A percentile compares a stretch with the other conserved stretches of the same genome.
Conservation (phyloP, 1,140 invertebrate genomes). For the Cheumatopsyche charites region DNA sequence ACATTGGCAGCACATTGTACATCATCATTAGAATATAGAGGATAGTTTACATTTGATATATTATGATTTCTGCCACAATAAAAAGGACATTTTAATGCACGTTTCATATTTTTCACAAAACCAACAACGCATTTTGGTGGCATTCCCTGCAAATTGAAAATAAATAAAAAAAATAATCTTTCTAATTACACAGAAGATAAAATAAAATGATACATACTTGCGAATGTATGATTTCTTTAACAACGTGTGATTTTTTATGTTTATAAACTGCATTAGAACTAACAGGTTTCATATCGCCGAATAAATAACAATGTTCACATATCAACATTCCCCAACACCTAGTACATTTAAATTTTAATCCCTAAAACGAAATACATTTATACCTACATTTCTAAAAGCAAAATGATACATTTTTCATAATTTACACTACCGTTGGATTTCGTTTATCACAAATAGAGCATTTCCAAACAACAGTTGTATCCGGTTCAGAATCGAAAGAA, state of each 20-base stretch:
- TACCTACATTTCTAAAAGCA: background rate
- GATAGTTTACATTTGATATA: constrained; percentile 28
- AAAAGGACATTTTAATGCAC: constrained; percentile 38
- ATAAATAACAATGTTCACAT: constrained; percentile 60
- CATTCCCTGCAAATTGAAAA: constrained; percentile 40
- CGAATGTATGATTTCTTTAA: constrained; percentile 57
- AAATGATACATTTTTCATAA: constrained; percentile 25
- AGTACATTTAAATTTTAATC: constrained; percentile 59
- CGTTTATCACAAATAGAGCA: constrained; percentile 39
- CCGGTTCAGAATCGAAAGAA: background rate
- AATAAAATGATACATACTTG: constrained; percentile 51
- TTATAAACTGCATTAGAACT: constrained; percentile 44
- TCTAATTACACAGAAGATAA: background rate
- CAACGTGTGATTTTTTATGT: constrained; percentile 59
- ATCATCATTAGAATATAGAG: constrained; percentile 25
- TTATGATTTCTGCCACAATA: constrained; percentile 26
- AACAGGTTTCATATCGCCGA: constrained; percentile 53
- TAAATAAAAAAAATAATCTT: constrained; percentile 1
- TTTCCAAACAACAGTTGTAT: constrained; percentile 33
- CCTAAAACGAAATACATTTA: constrained; percentile 51
- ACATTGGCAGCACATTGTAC: background rate
- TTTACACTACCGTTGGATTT: constrained; percentile 37
- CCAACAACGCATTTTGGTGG: constrained; percentile 41
- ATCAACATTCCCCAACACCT: constrained; percentile 56
- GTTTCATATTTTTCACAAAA: constrained; percentile 42